phyloP scores from a whole-genome alignment of 2,113 vertebrate species.

The Coturnix japonica region DNA sequence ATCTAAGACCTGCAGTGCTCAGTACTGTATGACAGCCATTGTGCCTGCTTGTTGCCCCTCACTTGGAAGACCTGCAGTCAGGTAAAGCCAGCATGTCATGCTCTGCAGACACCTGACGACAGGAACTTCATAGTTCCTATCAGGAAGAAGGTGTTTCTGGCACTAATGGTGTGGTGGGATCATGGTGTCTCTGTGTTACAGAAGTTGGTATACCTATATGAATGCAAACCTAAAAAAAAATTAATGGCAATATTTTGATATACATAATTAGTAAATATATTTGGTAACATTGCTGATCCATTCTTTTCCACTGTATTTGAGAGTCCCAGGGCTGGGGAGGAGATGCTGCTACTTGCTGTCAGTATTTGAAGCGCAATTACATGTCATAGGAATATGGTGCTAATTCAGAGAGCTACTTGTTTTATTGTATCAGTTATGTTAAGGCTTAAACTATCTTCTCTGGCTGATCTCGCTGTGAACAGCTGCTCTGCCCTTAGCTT shows the following conservation, averaged over 20 bases:
- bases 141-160: not conserved
- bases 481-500: not conserved
- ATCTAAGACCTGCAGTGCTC: not conserved
- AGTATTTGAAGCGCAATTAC: not conserved
- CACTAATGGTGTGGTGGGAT: not conserved
- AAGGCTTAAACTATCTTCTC: fast-evolving
- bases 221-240: not conserved
- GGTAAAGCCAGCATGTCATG: not conserved
- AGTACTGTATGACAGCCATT: not conserved
- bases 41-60: not conserved
- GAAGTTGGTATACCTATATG: not conserved
- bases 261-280: not conserved
- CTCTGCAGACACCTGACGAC: not conserved
- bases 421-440: not conserved
- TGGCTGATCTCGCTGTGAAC: fast-evolving
- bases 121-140: not conserved
- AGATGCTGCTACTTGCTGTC: not conserved
- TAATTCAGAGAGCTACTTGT: not conserved
- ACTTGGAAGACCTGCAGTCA: not conserved
- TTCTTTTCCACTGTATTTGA: not conserved
- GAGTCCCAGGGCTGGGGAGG: not conserved
- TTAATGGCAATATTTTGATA: not conserved
- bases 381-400: not conserved
- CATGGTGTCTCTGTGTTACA: not conserved
- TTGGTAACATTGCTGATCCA: not conserved